Conservation (phyloP, 2,797 vertebrate species). For the Diglossa cyanea region DNA sequence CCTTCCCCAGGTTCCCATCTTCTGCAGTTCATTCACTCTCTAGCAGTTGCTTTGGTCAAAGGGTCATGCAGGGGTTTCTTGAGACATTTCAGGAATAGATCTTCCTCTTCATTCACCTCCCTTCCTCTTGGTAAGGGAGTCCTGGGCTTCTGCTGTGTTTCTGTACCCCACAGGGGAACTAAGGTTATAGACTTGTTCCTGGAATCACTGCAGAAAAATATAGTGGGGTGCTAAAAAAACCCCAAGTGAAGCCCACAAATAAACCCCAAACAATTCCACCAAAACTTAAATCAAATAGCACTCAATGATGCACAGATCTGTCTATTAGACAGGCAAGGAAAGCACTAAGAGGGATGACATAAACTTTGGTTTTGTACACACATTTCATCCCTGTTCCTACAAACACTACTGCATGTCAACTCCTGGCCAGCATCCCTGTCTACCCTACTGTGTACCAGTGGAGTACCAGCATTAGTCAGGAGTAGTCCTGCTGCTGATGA, state of each 20-base stretch:
- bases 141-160: neutral
- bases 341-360: neutral
- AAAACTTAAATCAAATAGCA: slow-evolving; percentile 36
- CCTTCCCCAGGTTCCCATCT: neutral
- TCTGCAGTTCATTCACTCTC: neutral
- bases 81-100: neutral
- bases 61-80: neutral
- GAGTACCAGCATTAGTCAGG: neutral
- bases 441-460: neutral
- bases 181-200: slow-evolving; percentile 24
- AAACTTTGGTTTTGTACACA: neutral
- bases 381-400: neutral
- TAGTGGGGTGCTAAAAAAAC: neutral
- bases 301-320: neutral
- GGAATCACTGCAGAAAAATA: slow-evolving; percentile 32
- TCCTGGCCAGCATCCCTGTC: neutral
- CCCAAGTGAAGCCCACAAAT: neutral
- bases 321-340: neutral
- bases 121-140: neutral
- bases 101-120: neutral
- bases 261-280: neutral
- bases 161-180: slow-evolving; percentile 26
- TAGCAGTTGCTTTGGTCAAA: neutral
- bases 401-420: neutral
- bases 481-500: neutral